Percentiles rank a stretch among this genome's conserved stretches.
Conservation (phyloP, 2,797 vertebrate genomes). For the Pantherophis vulpinus region DNA sequence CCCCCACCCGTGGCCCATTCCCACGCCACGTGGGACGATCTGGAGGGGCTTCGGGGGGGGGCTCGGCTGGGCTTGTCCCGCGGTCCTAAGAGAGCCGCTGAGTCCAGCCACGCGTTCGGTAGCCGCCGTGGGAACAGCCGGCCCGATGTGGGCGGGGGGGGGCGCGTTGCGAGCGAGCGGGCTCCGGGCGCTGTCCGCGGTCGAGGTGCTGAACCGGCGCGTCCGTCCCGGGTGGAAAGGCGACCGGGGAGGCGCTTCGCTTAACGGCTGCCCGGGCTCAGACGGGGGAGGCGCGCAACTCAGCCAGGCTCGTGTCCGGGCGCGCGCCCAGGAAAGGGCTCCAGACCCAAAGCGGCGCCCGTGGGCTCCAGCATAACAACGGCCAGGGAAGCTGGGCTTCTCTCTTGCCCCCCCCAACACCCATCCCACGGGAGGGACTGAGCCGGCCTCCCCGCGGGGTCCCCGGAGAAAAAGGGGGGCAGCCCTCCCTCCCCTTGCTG, state of each 20-base stretch:
- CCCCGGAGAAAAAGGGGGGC: not conserved
- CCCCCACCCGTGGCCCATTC: not conserved
- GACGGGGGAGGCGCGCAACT: not conserved
- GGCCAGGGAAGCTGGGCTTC: not conserved
- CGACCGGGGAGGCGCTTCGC: not conserved
- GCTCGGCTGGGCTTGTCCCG: not conserved
- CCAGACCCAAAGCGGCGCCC: not conserved
- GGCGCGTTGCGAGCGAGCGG: not conserved
- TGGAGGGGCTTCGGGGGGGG: too few species aligned
- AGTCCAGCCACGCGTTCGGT: not conserved
- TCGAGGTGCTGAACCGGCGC: not conserved
- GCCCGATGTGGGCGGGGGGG: too few species aligned
- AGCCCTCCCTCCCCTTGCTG: not conserved
- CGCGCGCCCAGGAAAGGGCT: not conserved
- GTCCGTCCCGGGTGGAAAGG: too few species aligned
- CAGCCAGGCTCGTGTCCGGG: not conserved
- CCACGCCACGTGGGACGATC: not conserved
- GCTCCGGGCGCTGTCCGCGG: not conserved
- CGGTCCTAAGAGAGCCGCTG: not conserved
- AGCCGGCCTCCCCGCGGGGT: not conserved
- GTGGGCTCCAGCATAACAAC: too few species aligned
- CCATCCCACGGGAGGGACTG: not conserved
- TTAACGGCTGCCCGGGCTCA: not conserved
- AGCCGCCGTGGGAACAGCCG: not conserved
- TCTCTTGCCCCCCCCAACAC: too few species aligned